Evolutionary conservation across 1,140 invertebrate genomes (phyloP), one percentile per base, ranked within the genome.

Genomic region (Listronotus oregonensis): DNA sequence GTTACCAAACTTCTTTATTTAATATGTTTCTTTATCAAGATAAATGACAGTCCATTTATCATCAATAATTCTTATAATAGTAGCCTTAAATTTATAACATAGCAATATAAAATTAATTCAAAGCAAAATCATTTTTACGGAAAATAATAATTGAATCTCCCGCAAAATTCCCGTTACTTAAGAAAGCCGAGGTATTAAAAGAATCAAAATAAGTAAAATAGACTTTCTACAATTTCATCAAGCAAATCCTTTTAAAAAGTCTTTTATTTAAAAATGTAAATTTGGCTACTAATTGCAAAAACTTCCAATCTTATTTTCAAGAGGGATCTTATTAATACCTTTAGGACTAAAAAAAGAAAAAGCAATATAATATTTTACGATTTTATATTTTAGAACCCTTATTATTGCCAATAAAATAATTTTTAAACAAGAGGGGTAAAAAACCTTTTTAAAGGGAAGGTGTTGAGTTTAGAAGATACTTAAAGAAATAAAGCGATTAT

Each of bases 81-180:
- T 27, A 27, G 21, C 21, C 21, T 27, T 17, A n/a, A 21, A 17
- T 49, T 49, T 12, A 11, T 15, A 49, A 15, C 18, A 49, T 49
- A 4, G n/a, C 14, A 3, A 15, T 49, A 32, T 21, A 21, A 27
- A 51, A 12, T 14, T 21, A 51, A 51, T 32, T 51, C 49, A 51
- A 51, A 51, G 49, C 21, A 21, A 51, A 51, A 12, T 51, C 49
- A 51, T 21, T 51, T 51, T 51, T 51, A 51, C 49, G 49, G 49
- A 51, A 51, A 51, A 51, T 51, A 51, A 32, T 51, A 51, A 51
- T 51, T 51, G 49, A 18, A 27, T 21, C 14, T 18, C 12, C 21
- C 27, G 34, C 10, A 21, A 51, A 27, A 51, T 27, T 14, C 18
- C 27, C 49, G 49, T 51, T 51, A 51, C 14, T 47, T 14, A 51